Conservation (phyloP, 1,140 invertebrate species). For the Dinoponera quadriceps region DNA sequence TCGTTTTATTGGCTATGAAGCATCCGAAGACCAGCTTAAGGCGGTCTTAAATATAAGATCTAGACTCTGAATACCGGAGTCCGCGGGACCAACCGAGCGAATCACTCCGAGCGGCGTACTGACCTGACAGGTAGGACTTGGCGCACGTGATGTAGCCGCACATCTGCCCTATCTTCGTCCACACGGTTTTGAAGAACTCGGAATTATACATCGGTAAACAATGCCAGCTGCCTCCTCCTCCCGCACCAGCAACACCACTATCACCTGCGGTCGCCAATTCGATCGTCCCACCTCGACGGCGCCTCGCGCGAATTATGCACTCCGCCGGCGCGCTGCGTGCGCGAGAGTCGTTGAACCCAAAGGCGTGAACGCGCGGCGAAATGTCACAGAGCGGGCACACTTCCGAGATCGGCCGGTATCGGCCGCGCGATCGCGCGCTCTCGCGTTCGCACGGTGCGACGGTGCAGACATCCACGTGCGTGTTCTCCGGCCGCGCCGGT, state of each 20-base stretch:
- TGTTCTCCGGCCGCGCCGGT: background rate
- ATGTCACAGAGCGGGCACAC: conserved; percentile 36
- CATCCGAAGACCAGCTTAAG: too few relatives aligned
- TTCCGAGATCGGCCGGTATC: conserved; percentile 17
- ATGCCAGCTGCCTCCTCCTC: background rate
- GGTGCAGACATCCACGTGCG: too few relatives aligned
- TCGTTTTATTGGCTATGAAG: too few relatives aligned
- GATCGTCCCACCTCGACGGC: conserved; percentile 23
- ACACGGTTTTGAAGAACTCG: conserved; percentile 79
- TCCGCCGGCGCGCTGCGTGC: background rate
- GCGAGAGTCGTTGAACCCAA: conserved; percentile 24
- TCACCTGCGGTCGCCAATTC: conserved; percentile 2
- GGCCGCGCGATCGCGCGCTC: background rate
- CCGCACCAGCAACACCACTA: too few relatives aligned
- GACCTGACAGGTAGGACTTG: conserved; percentile 82
- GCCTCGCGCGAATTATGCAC: conserved; percentile 31
- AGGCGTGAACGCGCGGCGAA: background rate
- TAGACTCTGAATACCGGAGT: too few relatives aligned
- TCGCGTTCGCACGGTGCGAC: background rate
- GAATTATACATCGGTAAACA: conserved; percentile 76
- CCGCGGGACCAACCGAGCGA: too few relatives aligned
- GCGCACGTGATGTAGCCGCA: conserved; percentile 82
- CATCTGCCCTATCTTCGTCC: conserved; percentile 82
- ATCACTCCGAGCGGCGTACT: conserved; percentile 58
- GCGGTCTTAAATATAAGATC: too few relatives aligned